Evolutionary conservation across 2,888 invertebrate genomes (phyloP).

Genomic region (Megalurothrips usitatus): DNA sequence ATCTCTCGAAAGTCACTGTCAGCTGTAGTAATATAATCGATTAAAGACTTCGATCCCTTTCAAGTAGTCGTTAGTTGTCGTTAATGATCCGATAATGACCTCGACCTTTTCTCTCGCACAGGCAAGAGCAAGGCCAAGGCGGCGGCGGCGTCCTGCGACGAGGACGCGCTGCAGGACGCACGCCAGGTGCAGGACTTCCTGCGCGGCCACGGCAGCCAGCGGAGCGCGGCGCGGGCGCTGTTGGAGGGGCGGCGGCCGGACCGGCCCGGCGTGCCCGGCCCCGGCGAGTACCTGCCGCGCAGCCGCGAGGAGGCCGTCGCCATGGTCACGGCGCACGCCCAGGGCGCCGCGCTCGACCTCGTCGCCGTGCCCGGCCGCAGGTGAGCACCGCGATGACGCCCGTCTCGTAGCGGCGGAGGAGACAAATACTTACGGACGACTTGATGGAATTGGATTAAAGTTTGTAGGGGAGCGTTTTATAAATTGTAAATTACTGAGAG

Average conservation of each 20-base stretch:
- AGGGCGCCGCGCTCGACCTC: constrained; percentile 17
- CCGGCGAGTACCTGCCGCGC: not conserved
- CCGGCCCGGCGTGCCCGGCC: constrained; percentile 22
- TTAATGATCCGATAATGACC: too few relatives aligned
- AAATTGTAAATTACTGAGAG: too few relatives aligned
- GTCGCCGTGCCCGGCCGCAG: not conserved
- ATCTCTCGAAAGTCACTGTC: too few relatives aligned
- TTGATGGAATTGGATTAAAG: too few relatives aligned
- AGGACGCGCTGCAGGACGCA: constrained; percentile 15
- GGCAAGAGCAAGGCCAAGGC: not conserved
- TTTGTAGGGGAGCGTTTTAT: too few relatives aligned
- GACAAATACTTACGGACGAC: too few relatives aligned
- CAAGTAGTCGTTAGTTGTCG: too few relatives aligned
- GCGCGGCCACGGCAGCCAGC: not conserved
- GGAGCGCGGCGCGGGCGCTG: constrained; percentile 6
- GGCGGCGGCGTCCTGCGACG: not conserved
- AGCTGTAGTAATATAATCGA: too few relatives aligned
- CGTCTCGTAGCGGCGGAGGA: too few relatives aligned
- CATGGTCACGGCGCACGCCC: constrained; percentile 3
- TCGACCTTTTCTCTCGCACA: not conserved
- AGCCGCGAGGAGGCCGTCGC: not conserved
- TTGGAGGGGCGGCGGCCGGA: not conserved
- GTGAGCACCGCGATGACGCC: not conserved
- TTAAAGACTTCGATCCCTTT: too few relatives aligned
- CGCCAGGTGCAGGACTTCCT: constrained; percentile 12